Conservation (phyloP, 2,797 vertebrate species). For the Pseudochirops corinnae region DNA sequence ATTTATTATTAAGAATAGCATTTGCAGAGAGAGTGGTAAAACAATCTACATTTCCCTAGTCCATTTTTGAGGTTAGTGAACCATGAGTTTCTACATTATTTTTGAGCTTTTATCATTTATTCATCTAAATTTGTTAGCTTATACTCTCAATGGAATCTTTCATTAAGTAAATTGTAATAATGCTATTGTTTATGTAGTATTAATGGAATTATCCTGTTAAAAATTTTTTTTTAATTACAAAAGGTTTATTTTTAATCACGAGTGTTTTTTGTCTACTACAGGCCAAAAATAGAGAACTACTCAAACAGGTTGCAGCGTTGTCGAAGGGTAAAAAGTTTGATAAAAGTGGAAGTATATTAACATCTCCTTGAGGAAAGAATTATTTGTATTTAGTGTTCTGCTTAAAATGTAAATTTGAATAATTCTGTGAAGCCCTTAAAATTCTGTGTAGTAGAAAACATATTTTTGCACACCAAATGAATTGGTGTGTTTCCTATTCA, state of each 20-base stretch:
- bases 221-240: constrained; percentile 31
- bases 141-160: constrained; percentile 29
- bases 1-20: background rate
- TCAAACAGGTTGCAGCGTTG: constrained; percentile 98
- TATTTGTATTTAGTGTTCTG: constrained; percentile 70
- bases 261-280: constrained; percentile 84
- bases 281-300: constrained; percentile 97
- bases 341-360: constrained; percentile 94
- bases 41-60: constrained; percentile 40
- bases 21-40: constrained; percentile 17
- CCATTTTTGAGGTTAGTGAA: constrained; percentile 25
- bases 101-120: constrained; percentile 28
- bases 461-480: constrained; percentile 86
- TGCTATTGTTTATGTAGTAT: constrained; percentile 31
- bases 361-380: constrained; percentile 91
- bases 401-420: constrained; percentile 80
- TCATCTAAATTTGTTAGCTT: constrained; percentile 38
- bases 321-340: constrained; percentile 99
- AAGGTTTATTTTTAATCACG: constrained; percentile 54
- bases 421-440: constrained; percentile 91
- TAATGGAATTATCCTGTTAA: constrained; percentile 44
- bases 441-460: constrained; percentile 83
- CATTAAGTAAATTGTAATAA: constrained; percentile 26
- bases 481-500: constrained; percentile 86
- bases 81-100: background rate